Conservation (phyloP, 2,797 vertebrate genomes). For the Syncerus caffer region DNA sequence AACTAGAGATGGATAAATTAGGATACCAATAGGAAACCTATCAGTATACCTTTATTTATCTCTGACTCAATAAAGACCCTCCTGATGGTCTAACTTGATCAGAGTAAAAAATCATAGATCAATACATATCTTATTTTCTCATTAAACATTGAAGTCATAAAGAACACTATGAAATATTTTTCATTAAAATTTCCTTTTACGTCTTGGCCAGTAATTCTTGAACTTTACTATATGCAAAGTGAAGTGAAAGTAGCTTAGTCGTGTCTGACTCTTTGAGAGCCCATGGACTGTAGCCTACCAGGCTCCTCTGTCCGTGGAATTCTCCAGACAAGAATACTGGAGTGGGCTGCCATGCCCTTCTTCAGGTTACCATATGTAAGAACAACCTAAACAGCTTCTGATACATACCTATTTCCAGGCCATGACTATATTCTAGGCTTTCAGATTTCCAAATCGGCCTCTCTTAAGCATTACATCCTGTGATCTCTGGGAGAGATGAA, state of each 20-base stretch:
- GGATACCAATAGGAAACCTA: neutral
- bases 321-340: neutral
- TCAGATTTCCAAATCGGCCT: neutral
- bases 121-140: neutral
- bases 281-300: neutral
- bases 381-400: neutral
- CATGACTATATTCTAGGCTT: neutral
- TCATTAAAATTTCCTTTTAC: neutral
- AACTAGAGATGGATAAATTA: neutral
- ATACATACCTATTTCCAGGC: neutral
- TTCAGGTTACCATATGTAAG: neutral
- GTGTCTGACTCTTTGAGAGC: rapidly evolving
- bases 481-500: neutral
- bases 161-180: neutral
- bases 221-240: neutral
- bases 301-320: neutral
- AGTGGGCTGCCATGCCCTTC: neutral
- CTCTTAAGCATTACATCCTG: neutral
- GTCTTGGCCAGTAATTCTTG: neutral
- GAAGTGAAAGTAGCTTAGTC: neutral
- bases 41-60: neutral
- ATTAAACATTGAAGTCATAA: conserved; percentile 2
- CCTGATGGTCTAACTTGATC: neutral
- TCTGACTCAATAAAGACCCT: neutral
- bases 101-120: neutral